Conservation (phyloP, 2,113 vertebrate species). For the Pithys albifrons region DNA sequence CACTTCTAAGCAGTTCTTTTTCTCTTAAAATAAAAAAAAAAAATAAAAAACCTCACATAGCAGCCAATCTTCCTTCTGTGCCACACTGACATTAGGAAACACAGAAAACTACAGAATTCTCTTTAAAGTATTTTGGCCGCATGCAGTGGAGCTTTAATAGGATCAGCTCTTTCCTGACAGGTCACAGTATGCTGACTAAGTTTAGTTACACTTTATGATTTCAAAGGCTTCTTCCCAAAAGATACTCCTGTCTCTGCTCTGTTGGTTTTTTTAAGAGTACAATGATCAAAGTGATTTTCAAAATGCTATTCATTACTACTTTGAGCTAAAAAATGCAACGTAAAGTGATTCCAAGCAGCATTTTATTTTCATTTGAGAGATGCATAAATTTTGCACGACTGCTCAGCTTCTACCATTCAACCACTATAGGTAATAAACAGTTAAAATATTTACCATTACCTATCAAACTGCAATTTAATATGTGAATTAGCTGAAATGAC, state of each 20-base stretch:
- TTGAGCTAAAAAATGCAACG: neutral
- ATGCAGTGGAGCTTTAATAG: constrained; percentile 48
- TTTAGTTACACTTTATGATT: constrained; percentile 64
- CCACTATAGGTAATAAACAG: neutral
- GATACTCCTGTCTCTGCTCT: neutral
- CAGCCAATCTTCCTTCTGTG: neutral
- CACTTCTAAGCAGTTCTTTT: neutral
- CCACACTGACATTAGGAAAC: constrained; percentile 36
- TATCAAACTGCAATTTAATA: neutral
- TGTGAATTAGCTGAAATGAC: neutral
- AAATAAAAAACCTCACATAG: neutral
- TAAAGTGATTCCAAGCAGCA: neutral
- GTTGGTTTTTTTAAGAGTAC: neutral
- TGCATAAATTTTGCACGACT: neutral
- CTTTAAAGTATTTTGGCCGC: constrained; percentile 48
- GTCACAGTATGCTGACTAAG: constrained; percentile 51
- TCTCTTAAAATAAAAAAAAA: neutral
- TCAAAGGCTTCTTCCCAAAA: constrained; percentile 59
- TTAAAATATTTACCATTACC: neutral
- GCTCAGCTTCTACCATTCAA: neutral
- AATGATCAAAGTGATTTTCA: constrained; percentile 59
- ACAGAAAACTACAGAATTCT: constrained; percentile 26
- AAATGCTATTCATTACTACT: neutral
- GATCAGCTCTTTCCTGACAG: constrained; percentile 50
- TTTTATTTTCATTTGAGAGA: constrained; percentile 22